A percentile compares a stretch with the other conserved stretches of the same genome.
These are phyloP conservation scores for Chloroceryle amazona DNA, from an alignment of 2,797 vertebrate genomes.

Conservation along the genomic window DNA sequence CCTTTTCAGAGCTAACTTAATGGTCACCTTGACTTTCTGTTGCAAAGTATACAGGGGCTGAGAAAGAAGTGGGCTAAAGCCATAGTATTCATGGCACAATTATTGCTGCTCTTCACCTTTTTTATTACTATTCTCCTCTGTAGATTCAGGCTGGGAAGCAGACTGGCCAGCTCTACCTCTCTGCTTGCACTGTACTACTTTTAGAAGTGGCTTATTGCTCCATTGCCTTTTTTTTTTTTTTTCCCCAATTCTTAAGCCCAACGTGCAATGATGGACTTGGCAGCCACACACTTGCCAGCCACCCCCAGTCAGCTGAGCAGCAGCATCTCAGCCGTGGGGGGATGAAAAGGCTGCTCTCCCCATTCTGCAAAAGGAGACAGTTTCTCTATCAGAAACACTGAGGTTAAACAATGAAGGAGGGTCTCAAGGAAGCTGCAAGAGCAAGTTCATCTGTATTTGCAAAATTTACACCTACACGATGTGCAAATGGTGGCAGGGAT, in stretches of 20 bases:
- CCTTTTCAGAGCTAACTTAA: not conserved
- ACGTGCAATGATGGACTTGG: not conserved
- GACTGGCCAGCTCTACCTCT: not conserved
- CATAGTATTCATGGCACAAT: not conserved
- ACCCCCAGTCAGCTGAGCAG: conserved; percentile 38
- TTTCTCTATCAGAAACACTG: not conserved
- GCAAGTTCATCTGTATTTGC: not conserved
- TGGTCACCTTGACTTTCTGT: not conserved
- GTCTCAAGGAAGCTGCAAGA: not conserved
- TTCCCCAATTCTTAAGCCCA: not conserved
- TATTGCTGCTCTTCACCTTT: not conserved
- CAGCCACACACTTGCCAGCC: not conserved
- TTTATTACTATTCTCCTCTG: not conserved
- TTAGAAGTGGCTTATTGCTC: not conserved
- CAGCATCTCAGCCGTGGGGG: not conserved
- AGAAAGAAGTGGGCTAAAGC: not conserved
- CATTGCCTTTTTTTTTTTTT: not conserved
- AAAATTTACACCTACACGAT: not conserved
- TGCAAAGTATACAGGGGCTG: not conserved
- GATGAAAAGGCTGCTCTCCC: not conserved
- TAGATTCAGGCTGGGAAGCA: not conserved
- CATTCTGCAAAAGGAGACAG: not conserved
- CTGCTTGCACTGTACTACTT: not conserved
- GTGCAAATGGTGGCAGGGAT: not conserved
- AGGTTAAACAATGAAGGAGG: not conserved